A percentile compares a stretch with the other conserved stretches of the same genome.
These are phyloP conservation scores for Agonum fuliginosum DNA, from an alignment of 2,888 invertebrate genomes.

Conservation along the genomic window DNA sequence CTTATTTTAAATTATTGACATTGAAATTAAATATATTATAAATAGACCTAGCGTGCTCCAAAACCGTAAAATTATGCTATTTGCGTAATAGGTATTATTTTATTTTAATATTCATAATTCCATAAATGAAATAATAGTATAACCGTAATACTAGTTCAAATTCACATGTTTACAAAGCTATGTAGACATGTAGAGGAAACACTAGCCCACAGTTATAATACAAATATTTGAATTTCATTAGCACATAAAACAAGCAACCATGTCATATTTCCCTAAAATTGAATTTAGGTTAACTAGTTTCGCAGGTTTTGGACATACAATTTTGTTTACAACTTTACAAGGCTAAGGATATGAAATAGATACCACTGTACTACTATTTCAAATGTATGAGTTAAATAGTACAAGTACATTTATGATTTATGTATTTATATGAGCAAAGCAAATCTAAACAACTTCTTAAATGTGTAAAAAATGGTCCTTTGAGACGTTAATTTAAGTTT, in stretches of 20 bases:
- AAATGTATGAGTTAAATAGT: neutral
- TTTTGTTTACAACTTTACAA: neutral
- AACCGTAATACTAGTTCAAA: neutral
- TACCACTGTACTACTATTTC: neutral
- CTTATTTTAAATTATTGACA: no score
- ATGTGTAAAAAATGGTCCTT: no score
- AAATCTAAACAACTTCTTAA: no score
- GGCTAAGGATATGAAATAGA: neutral
- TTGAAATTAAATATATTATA: no score
- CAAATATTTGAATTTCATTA: constrained; percentile 26
- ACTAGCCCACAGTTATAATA: constrained; percentile 9
- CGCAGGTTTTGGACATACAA: neutral
- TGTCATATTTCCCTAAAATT: constrained; percentile 12
- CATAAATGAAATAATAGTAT: no score
- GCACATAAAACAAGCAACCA: constrained; percentile 4
- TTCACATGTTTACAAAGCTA: neutral
- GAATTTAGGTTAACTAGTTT: constrained; percentile 3
- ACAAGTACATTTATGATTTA: no score
- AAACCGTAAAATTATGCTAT: no score
- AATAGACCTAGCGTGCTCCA: no score
- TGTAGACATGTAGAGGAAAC: neutral
- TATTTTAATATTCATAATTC: no score
- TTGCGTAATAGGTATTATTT: no score
- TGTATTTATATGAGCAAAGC: no score
- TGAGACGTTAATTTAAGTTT: no score